phyloP scores from a whole-genome alignment of 2,888 invertebrate species.

The Spilarctia lutea region DNA sequence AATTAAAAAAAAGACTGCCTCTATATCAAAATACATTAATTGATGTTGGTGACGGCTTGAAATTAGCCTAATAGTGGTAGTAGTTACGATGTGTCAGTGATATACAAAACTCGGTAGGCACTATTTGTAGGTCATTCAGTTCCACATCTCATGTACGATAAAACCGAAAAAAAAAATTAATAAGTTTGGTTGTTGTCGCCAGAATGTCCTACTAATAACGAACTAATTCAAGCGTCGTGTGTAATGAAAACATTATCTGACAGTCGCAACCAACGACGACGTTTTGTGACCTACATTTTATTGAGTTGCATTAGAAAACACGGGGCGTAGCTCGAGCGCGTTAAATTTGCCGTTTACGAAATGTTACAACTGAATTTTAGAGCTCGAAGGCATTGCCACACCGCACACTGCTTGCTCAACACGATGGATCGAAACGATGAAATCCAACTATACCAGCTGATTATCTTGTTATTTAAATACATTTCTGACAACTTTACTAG shows the following conservation, averaged over 20 bases:
- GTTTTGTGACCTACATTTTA: slow-evolving; percentile 80
- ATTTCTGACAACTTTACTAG: slow-evolving; percentile 2
- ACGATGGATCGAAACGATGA: slow-evolving; percentile 69
- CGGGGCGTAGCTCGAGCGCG: slow-evolving; percentile 79
- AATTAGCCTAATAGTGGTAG: slow-evolving; percentile 19
- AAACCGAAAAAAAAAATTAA: not conserved
- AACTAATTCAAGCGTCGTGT: slow-evolving; percentile 43
- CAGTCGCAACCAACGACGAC: slow-evolving; percentile 60
- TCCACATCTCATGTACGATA: not conserved
- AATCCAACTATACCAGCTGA: slow-evolving; percentile 60
- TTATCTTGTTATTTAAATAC: slow-evolving; percentile 38
- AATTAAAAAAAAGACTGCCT: slow-evolving; percentile 32
- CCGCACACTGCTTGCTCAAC: slow-evolving; percentile 76
- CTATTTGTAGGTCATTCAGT: not conserved
- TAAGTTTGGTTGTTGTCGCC: not conserved
- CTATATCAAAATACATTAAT: slow-evolving; percentile 24
- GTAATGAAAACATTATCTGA: slow-evolving; percentile 51
- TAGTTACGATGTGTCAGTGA: slow-evolving; percentile 43
- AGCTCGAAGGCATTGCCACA: slow-evolving; percentile 78
- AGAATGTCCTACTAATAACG: slow-evolving; percentile 22
- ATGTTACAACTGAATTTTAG: slow-evolving; percentile 84
- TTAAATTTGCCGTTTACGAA: slow-evolving; percentile 85
- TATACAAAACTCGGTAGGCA: slow-evolving; percentile 6
- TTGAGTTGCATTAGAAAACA: slow-evolving; percentile 82
- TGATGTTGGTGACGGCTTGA: slow-evolving; percentile 30